Evolutionary conservation across 2,888 invertebrate species (phyloP).

Genomic region (Saturnia japonica): DNA sequence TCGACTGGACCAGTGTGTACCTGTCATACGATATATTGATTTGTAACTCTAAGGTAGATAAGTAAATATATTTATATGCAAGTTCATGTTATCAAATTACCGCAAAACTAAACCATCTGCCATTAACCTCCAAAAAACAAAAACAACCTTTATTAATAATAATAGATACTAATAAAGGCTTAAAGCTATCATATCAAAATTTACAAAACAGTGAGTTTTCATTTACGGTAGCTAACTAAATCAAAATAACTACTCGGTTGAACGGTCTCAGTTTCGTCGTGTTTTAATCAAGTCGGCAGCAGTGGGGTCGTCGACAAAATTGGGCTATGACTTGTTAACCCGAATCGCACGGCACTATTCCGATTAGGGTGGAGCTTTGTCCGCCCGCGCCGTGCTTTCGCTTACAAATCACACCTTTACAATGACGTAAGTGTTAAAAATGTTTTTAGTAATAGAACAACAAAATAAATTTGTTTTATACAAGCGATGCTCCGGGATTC

Average conservation of each 20-base stretch:
- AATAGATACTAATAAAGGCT: not conserved
- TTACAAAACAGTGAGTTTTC: not conserved
- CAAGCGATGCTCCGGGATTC: too few relatives aligned
- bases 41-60: not conserved
- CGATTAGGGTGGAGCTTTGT: constrained; percentile 37
- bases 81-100: not conserved
- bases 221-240: not conserved
- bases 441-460: too few relatives aligned
- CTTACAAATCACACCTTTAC: too few relatives aligned
- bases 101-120: not conserved
- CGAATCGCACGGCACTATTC: constrained; percentile 36
- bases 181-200: not conserved
- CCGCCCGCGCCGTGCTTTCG: too few relatives aligned
- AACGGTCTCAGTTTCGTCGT: constrained; percentile 30
- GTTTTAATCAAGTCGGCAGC: constrained; percentile 48
- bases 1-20: too few relatives aligned
- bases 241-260: constrained; percentile 7
- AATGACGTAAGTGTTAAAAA: too few relatives aligned
- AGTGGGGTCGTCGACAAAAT: constrained; percentile 37
- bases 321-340: constrained; percentile 43
- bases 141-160: not conserved
- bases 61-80: not conserved
- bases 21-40: too few relatives aligned
- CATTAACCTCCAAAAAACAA: not conserved
- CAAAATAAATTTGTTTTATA: too few relatives aligned